Evolutionary conservation across 2,113 vertebrate species (phyloP).

Genomic region (Herpetotheres cachinnans): DNA sequence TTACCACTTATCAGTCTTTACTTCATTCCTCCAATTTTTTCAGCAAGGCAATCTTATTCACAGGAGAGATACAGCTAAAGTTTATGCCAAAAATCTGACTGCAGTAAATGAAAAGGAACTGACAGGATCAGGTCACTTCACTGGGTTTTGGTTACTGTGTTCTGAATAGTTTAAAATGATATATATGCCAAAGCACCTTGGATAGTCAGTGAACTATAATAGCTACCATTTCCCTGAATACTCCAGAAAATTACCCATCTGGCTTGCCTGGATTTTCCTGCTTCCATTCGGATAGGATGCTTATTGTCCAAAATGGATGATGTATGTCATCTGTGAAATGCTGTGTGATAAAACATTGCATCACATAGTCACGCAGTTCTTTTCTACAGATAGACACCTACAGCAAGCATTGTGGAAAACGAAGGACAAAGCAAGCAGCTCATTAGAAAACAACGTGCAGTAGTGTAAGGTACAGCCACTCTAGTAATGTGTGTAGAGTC

Average conservation of each 20-base stretch:
- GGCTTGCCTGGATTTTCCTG: conserved; percentile 19
- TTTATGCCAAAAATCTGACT: conserved; percentile 16
- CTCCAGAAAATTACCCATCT: conserved; percentile 57
- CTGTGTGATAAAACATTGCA: neutral
- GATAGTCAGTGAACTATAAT: conserved; percentile 56
- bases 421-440: neutral
- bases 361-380: neutral
- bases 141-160: conserved; percentile 43
- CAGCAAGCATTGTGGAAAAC: neutral
- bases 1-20: neutral
- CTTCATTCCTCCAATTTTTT: neutral
- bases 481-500: neutral
- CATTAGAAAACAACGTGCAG: neutral
- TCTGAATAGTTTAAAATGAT: conserved; percentile 47
- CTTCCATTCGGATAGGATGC: neutral
- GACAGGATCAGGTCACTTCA: conserved; percentile 62
- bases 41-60: neutral
- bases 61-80: neutral
- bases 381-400: neutral
- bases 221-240: conserved; percentile 31
- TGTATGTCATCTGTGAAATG: conserved; percentile 24
- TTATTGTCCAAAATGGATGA: conserved; percentile 44
- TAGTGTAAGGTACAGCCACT: neutral
- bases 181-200: conserved; percentile 59
- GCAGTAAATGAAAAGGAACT: conserved; percentile 56